Percentiles rank a stretch among this genome's conserved stretches.
These are phyloP conservation scores for Palaemon carinicauda DNA, from an alignment of 1,140 invertebrate species.

Conservation along the genomic window DNA sequence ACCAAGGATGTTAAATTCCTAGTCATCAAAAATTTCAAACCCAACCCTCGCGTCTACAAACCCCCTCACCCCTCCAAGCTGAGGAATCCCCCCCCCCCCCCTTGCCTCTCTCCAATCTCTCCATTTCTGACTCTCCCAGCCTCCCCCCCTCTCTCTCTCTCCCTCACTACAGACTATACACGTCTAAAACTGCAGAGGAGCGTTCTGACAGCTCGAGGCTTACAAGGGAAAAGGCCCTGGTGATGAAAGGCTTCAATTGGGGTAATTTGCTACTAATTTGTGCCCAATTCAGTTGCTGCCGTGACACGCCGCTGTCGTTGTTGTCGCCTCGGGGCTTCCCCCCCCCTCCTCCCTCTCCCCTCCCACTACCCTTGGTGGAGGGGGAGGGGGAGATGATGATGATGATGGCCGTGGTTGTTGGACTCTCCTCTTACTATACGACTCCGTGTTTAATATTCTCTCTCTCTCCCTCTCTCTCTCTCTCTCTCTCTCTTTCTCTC, in stretches of 20 bases:
- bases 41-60: not conserved
- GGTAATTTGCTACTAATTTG: constrained; percentile 53
- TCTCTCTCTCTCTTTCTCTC: not conserved
- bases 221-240: constrained; percentile 34
- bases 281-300: constrained; percentile 37
- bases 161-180: not conserved
- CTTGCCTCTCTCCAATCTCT: not conserved
- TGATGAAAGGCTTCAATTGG: constrained; percentile 56
- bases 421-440: not conserved
- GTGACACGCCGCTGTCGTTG: constrained; percentile 23
- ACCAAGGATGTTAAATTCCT: too few relatives aligned
- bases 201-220: not conserved
- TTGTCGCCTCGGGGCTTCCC: not conserved
- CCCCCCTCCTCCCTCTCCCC: not conserved
- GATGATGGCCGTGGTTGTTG: not conserved
- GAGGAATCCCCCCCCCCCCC: not conserved
- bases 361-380: not conserved
- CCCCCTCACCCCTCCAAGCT: not conserved
- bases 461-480: not conserved
- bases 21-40: too few relatives aligned
- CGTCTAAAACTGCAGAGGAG: not conserved
- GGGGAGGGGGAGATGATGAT: not conserved
- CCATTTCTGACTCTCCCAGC: not conserved
- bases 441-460: not conserved
- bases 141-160: not conserved